Evolutionary conservation across 1,140 invertebrate genomes (phyloP).

Genomic region (honey bee (Apis mellifera)): Amel_HAv3.1 CM009932.2:2080001-2080500

Average conservation of each 20-base stretch:
- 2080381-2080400: constrained; percentile 78
- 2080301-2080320: constrained; percentile 79
- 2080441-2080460: constrained; percentile 60
- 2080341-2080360: constrained; percentile 76
- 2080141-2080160: constrained; percentile 66
- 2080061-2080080: constrained; percentile 43
- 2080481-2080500: constrained; percentile 68
- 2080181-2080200: constrained; percentile 67
- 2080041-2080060: constrained; percentile 62
- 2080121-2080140: constrained; percentile 69
- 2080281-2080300: constrained; percentile 78
- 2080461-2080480: constrained; percentile 58
- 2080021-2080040: constrained; percentile 65
- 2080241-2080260: constrained; percentile 76
- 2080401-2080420: constrained; percentile 70
- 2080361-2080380: constrained; percentile 78
- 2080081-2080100: constrained; percentile 65
- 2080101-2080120: constrained; percentile 62
- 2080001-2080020: constrained; percentile 59
- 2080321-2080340: constrained; percentile 77
- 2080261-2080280: constrained; percentile 79
- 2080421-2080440: constrained; percentile 67
- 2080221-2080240: constrained; percentile 68
- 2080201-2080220: constrained; percentile 60
- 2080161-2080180: constrained; percentile 64